A percentile compares a stretch with the other conserved stretches of the same genome.
phyloP scores from a whole-genome alignment of 2,888 invertebrate species.

The Notodonta ziczac region DNA sequence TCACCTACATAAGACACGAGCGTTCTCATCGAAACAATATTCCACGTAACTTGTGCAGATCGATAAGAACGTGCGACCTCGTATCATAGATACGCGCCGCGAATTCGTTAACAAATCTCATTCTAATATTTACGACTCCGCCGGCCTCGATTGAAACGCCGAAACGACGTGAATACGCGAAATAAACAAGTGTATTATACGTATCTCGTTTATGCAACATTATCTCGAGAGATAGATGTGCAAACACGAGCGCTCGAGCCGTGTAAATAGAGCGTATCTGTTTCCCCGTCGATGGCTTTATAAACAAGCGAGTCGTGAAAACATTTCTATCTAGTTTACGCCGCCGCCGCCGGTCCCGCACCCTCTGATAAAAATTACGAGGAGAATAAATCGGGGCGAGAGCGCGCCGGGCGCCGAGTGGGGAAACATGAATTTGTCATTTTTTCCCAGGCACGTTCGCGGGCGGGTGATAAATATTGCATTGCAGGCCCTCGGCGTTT shows the following conservation, averaged over 20 bases:
- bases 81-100: slow-evolving; percentile 57
- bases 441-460: slow-evolving; percentile 82
- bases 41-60: slow-evolving; percentile 65
- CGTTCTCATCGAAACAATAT: slow-evolving; percentile 74
- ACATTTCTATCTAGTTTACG: slow-evolving; percentile 79
- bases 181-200: slow-evolving; percentile 60
- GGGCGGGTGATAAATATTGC: slow-evolving; percentile 82
- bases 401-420: slow-evolving; percentile 48
- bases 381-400: slow-evolving; percentile 74
- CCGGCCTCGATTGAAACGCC: slow-evolving; percentile 61
- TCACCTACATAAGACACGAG: slow-evolving; percentile 67
- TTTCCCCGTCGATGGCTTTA: slow-evolving; percentile 79
- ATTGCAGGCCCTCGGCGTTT: slow-evolving; percentile 73
- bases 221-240: slow-evolving; percentile 75
- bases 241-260: slow-evolving; percentile 64
- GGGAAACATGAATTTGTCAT: slow-evolving; percentile 83
- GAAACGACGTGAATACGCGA: slow-evolving; percentile 55
- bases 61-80: slow-evolving; percentile 61
- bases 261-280: slow-evolving; percentile 78
- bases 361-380: slow-evolving; percentile 81
- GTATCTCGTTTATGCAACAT: slow-evolving; percentile 74
- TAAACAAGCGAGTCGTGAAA: slow-evolving; percentile 81
- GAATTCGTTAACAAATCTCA: slow-evolving; percentile 53
- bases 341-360: slow-evolving; percentile 63
- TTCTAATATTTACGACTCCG: slow-evolving; percentile 49